These are phyloP conservation scores for Raillietiella orientalis DNA, from an alignment of 2,888 invertebrate species.

Conservation along the genomic window DNA sequence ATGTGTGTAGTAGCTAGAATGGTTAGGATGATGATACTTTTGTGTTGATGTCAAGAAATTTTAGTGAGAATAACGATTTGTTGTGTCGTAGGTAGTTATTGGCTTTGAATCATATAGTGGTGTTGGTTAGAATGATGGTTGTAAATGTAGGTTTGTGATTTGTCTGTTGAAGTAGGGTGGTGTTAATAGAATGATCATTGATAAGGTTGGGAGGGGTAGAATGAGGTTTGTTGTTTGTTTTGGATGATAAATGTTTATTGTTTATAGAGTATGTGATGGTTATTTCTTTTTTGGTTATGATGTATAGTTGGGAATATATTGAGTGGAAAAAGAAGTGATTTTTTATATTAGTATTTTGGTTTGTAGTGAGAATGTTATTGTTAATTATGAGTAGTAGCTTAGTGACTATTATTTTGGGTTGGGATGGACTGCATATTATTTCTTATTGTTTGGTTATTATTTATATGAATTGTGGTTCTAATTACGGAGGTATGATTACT, in stretches of 20 bases:
- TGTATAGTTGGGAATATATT: constrained; percentile 24
- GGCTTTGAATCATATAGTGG: too few relatives aligned
- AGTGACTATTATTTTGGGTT: constrained; percentile 32
- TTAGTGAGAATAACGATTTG: too few relatives aligned
- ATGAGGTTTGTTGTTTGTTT: constrained; percentile 19
- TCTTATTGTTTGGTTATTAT: constrained; percentile 39
- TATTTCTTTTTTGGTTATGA: constrained; percentile 29
- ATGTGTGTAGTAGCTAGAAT: too few relatives aligned
- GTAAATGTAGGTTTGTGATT: too few relatives aligned
- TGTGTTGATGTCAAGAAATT: too few relatives aligned
- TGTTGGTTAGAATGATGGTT: too few relatives aligned
- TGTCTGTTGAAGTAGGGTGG: too few relatives aligned
- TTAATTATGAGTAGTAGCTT: constrained; percentile 32
- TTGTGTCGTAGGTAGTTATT: too few relatives aligned
- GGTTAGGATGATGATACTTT: too few relatives aligned
- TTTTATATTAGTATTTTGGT: constrained; percentile 26
- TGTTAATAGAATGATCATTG: too few relatives aligned
- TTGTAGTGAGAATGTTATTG: constrained; percentile 29
- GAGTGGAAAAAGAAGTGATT: constrained; percentile 25
- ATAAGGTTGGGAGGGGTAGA: too few relatives aligned
- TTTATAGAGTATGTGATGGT: constrained; percentile 29
- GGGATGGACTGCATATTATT: constrained; percentile 33
- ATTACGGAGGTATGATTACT: constrained; percentile 34
- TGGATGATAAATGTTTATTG: constrained; percentile 27
- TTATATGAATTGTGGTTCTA: constrained; percentile 30